Conservation (phyloP, 2,797 vertebrate species). For the Psittacula derbiana region DNA sequence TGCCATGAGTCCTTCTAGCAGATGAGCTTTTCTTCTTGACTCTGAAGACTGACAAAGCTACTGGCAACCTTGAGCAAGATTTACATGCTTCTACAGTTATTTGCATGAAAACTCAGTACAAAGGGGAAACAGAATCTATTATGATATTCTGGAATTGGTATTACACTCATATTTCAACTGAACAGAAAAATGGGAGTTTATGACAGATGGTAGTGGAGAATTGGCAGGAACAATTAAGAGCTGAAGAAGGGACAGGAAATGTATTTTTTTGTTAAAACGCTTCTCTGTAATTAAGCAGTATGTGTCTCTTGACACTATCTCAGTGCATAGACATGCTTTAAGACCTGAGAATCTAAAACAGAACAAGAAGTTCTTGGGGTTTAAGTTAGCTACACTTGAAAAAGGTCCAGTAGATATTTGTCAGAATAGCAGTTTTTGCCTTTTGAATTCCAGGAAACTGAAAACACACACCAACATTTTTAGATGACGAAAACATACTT, state of each 20-base stretch:
- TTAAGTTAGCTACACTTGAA: constrained; percentile 4
- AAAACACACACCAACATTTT: constrained; percentile 6
- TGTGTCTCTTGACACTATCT: constrained; percentile 35
- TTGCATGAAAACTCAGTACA: not conserved
- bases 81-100: constrained; percentile 22
- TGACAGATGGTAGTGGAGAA: constrained; percentile 55
- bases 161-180: constrained; percentile 38
- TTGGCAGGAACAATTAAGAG: constrained; percentile 57
- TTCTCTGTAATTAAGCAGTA: constrained; percentile 47
- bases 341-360: constrained; percentile 11
- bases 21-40: constrained; percentile 31
- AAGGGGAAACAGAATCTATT: constrained; percentile 46
- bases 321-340: not conserved
- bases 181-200: constrained; percentile 41
- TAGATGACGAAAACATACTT: not conserved
- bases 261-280: constrained; percentile 37
- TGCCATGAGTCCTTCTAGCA: constrained; percentile 1
- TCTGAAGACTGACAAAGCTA: constrained; percentile 28
- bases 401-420: not conserved
- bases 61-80: constrained; percentile 28
- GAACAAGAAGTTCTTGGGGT: not conserved
- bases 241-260: constrained; percentile 19
- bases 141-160: constrained; percentile 42
- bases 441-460: not conserved
- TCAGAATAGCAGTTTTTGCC: not conserved